Base-by-base conservation (phyloP, 2,888 invertebrate species). In the Automeris io region DNA sequence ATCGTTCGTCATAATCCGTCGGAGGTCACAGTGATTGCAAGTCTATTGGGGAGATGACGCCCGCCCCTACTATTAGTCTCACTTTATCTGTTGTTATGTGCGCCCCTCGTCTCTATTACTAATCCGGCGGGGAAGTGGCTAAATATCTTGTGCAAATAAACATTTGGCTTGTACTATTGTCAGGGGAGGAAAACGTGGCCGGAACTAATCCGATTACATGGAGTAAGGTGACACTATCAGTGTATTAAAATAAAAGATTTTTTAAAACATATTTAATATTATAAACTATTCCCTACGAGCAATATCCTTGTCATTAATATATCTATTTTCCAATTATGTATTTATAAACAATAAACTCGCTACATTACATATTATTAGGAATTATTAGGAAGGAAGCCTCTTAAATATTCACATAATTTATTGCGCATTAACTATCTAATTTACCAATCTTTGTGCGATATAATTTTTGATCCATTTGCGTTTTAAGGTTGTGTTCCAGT, bases 71-170 rank as follows among this genome's bases (percentile, higher is more conserved):
- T 70, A 80, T 85, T 83, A 82, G 75, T 65, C 57, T 61, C 70
- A 61, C 67, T 74, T 70, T 80, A 79, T 81, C 80, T 77, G 59
- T 61, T 54, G 54, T 48, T 47, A 59, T 56, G 52, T 57, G 57
- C 57, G 46, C 74, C 78, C 80, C 77, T 71, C 69, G 67, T 66
- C 73, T 71, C 65, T 72, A 75, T 68, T 70, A 67, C 74, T 82
- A 80, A 86, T 82, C 82, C 76, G 76, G 56, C 73, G 70, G 83
- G 83, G 81, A 83, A 81, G 83, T 81, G 81, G 75, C 81, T 83
- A 83, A 85, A 85, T 82, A 83, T 81, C 82, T 86, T 86, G 85
- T 82, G 79, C 83, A 86, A 86, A 86, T 81, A 86, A 85, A 86
- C 82, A 83, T 81, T 77, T 56, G 61, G 76, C 69, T 70, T 68